phyloP scores from a whole-genome alignment of 2,888 invertebrate genomes.

The Dyspetes luteomarginatus region DNA sequence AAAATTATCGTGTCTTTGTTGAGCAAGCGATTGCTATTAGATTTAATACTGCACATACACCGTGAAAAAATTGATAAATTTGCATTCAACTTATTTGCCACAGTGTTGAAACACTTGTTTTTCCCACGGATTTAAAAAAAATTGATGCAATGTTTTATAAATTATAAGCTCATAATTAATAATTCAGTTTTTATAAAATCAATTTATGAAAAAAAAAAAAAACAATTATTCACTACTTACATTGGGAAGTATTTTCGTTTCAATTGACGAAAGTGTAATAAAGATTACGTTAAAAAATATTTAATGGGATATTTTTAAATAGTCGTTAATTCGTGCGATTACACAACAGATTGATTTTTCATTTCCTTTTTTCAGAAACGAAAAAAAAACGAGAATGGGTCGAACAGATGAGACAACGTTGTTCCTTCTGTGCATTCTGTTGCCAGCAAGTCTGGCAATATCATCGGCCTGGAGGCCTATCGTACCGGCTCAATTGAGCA shows the following conservation, averaged over 20 bases:
- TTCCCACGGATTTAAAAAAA: neutral
- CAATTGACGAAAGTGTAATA: too few relatives aligned
- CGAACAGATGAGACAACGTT: slow-evolving; percentile 60
- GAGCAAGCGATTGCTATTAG: neutral
- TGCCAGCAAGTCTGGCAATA: slow-evolving; percentile 67
- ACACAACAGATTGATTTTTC: too few relatives aligned
- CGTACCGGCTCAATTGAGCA: slow-evolving; percentile 68
- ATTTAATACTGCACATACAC: neutral
- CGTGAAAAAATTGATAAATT: neutral
- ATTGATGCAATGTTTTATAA: neutral
- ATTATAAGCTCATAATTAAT: neutral
- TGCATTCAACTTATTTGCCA: neutral
- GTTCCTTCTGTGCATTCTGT: slow-evolving; percentile 58
- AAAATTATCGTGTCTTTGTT: neutral
- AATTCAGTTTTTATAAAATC: neutral
- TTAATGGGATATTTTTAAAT: too few relatives aligned
- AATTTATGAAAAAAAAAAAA: too few relatives aligned
- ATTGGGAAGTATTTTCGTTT: too few relatives aligned
- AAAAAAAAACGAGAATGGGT: slow-evolving; percentile 59
- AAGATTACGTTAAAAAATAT: too few relatives aligned
- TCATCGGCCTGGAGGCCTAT: slow-evolving; percentile 78
- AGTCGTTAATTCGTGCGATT: too few relatives aligned
- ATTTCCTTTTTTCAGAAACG: slow-evolving; percentile 28
- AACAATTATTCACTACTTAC: too few relatives aligned
- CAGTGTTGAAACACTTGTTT: neutral